phyloP scores from a whole-genome alignment of 2,888 invertebrate species.

The Phalangium opilio region DNA sequence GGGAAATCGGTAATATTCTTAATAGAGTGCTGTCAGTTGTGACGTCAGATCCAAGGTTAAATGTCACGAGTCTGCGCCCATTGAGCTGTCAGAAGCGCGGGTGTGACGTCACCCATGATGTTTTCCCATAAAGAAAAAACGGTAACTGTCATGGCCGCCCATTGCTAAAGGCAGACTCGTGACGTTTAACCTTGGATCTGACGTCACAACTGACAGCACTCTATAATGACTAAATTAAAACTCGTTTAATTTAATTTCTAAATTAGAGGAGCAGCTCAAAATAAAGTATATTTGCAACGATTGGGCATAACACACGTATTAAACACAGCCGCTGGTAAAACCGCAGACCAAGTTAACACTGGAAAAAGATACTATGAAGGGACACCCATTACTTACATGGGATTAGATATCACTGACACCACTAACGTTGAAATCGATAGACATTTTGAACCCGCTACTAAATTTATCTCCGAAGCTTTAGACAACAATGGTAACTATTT shows the following conservation, averaged over 20 bases:
- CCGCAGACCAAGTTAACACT: conserved; percentile 67
- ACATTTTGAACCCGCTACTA: conserved; percentile 60
- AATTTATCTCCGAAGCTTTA: conserved; percentile 64
- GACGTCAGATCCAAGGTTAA: no score
- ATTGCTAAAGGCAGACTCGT: no score
- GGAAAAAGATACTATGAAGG: conserved; percentile 56
- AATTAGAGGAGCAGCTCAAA: conserved; percentile 56
- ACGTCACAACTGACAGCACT: no score
- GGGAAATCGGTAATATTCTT: conserved; percentile 54
- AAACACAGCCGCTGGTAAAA: conserved; percentile 66
- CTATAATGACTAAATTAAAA: neutral
- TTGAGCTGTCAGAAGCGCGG: no score
- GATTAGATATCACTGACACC: conserved; percentile 61
- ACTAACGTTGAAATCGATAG: conserved; percentile 60
- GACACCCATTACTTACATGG: conserved; percentile 54
- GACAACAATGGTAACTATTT: conserved; percentile 45
- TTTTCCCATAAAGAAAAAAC: no score
- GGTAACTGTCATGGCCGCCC: no score
- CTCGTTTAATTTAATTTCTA: neutral
- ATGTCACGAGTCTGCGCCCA: no score
- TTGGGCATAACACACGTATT: conserved; percentile 73
- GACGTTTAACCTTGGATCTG: no score
- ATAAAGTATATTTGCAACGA: conserved; percentile 51
- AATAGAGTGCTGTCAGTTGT: no score
- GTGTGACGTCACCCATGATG: no score